Evolutionary conservation across 2,113 vertebrate genomes (phyloP), one percentile per base, ranked within the genome.

Genomic region (Spheniscus mendiculus): DNA sequence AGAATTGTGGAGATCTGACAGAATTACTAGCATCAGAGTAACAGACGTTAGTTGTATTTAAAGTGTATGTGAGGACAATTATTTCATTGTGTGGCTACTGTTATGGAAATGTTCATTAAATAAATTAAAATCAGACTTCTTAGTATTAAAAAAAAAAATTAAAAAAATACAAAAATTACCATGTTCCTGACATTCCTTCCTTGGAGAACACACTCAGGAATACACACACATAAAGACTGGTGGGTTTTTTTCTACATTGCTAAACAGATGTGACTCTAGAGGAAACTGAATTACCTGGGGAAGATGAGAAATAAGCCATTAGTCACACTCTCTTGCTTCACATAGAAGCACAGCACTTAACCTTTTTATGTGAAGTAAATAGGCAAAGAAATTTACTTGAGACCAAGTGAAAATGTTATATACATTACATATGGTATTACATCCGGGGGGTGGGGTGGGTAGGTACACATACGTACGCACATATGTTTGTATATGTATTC

Each of bases 381-480:
- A 82, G 26, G 9, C 5, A 44, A 70, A 70, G 20, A 62, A 36
- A 85, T 78, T 36, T 63, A 49, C 11, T 11, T 82, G 12, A 78
- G 26, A 84, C 0, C 15, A 69, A 50, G 12, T 53, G 10, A 67
- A 91, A 79, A 66, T 47, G 16, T 8, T n/a, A 34, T 22, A 30
- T 38, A 11, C 7, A 19, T 47, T 45, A 18, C 7, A 18, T 38
- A 67, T 13, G 4, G 5, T 40, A 22, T 26, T 63, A 11, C 12
- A 44, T 23, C 7, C 4, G 2, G 11, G n/a, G 36, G 6, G 2
- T 16, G 27, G 34, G 7, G 2, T 15, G 9, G 11, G 17, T 59
- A 7, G 25, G 4, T 45, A 32, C 18, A 32, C 8, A 20, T 50
- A 3, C 4, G 1, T 27, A 16, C 2, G 1, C 8, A 29, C 1